Evolutionary conservation across 2,888 invertebrate species (phyloP), one percentile per base, ranked within the genome.

Genomic region (Troides helena): DNA sequence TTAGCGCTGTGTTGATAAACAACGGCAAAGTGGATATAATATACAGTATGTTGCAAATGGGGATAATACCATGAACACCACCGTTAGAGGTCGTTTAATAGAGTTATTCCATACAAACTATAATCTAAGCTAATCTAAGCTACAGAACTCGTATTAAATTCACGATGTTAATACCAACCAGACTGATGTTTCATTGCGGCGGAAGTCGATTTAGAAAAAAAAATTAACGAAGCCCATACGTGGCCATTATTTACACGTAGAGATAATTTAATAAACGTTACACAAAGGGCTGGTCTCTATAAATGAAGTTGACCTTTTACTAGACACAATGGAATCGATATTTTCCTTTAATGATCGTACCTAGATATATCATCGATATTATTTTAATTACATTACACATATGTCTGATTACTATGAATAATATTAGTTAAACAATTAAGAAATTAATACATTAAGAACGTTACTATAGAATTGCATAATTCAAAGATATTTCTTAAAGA

Each of bases 1-100:
- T 61, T 67, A 67, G 30, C 61, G 61, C 17, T 23, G 39, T 56
- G 30, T 53, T 53, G 67, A 67, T 67, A 61, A 67, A 61, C 53
- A 30, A 14, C 21, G 59, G 25, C 25, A 58, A 58, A 53, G n/a
- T 53, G 18, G 10, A 53, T 53, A 53, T 53, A n/a, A 53, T n/a
- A 53, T 46, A 46, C 46, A 46, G 14, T 7, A 53, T 53, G 53
- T 53, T 53, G n/a, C n/a, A 53, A 4, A 18, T 6, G 18, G 53
- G 6, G n/a, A n/a, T 53, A n/a, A 18, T n/a, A 5, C 5, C n/a
- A n/a, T 18, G n/a, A n/a, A 53, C 18, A 53, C 18, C 18, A 0
- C 50, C 53, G 18, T n/a, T 53, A 53, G 18, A n/a, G 17, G 17
- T 50, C 18, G 1, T 50, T 50, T 50, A 50, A 18, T 17, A 50